Conservation (phyloP, 2,797 vertebrate species). For the Coregonus ussuriensis region DNA sequence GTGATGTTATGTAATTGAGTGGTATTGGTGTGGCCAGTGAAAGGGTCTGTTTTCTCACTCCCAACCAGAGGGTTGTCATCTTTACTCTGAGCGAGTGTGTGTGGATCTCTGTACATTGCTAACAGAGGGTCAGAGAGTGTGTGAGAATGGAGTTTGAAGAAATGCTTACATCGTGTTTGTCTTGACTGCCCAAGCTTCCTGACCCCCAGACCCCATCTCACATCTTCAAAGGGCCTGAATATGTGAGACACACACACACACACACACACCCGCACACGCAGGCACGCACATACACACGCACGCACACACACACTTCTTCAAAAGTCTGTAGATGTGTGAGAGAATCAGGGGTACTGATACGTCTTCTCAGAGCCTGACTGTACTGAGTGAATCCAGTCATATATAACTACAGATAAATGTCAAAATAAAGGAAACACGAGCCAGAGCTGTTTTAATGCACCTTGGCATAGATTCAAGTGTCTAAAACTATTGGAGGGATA, state of each 20-base stretch:
- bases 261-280: background rate
- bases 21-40: conserved; percentile 21
- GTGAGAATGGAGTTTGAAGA: conserved; percentile 45
- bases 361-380: conserved; percentile 41
- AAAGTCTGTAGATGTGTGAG: conserved; percentile 36
- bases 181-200: conserved; percentile 37
- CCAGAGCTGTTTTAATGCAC: no score
- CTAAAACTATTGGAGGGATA: no score
- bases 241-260: background rate
- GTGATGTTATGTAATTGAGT: background rate
- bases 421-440: no score
- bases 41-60: conserved; percentile 43
- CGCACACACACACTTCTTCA: conserved; percentile 19
- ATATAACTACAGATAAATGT: no score
- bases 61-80: conserved; percentile 42
- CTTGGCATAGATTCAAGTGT: no score
- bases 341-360: conserved; percentile 34
- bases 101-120: conserved; percentile 14
- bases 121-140: conserved; percentile 41
- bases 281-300: background rate
- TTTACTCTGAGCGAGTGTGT: conserved; percentile 32
- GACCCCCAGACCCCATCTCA: no score
- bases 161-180: conserved; percentile 50
- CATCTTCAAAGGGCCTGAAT: background rate
- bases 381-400: conserved; percentile 24